Evolutionary conservation across 1,140 invertebrate species (phyloP).

Genomic region (Gryon sp.): DNA sequence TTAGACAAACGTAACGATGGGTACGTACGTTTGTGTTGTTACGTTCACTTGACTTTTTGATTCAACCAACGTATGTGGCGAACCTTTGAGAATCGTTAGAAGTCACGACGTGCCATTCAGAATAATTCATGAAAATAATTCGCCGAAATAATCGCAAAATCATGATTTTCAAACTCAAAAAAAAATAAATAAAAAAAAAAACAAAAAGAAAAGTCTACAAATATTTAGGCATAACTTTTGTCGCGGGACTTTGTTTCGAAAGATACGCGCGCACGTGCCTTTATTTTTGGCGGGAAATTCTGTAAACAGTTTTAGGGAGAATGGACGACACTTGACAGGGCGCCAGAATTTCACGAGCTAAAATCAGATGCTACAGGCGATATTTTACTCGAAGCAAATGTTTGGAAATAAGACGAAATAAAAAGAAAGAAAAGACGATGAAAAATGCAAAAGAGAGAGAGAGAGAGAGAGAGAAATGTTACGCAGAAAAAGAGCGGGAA

Average conservation of each 20-base stretch:
- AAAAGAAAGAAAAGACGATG: slow-evolving; percentile 16
- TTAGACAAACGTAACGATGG: slow-evolving; percentile 46
- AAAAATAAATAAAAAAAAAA: too few species aligned
- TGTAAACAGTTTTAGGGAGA: slow-evolving; percentile 32
- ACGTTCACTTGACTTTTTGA: slow-evolving; percentile 49
- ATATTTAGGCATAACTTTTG: slow-evolving; percentile 20
- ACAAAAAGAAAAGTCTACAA: slow-evolving; percentile 21
- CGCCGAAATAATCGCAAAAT: slow-evolving; percentile 12
- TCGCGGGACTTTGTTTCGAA: not conserved
- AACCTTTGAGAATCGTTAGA: slow-evolving; percentile 55
- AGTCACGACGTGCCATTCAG: slow-evolving; percentile 9
- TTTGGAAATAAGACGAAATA: slow-evolving; percentile 6
- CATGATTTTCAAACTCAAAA: too few species aligned
- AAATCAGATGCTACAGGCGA: slow-evolving; percentile 33
- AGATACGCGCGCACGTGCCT: slow-evolving; percentile 2
- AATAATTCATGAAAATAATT: slow-evolving; percentile 53
- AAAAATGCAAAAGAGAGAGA: too few species aligned
- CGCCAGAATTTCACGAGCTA: slow-evolving; percentile 51
- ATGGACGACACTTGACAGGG: slow-evolving; percentile 44
- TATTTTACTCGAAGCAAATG: slow-evolving; percentile 42
- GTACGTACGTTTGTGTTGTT: slow-evolving; percentile 39
- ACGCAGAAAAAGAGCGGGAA: not conserved
- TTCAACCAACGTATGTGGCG: slow-evolving; percentile 29
- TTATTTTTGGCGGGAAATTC: slow-evolving; percentile 45
- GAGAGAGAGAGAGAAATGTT: too few species aligned